These are phyloP conservation scores for Eristalinus aeneus DNA, from an alignment of 2,888 invertebrate genomes.

Conservation along the genomic window DNA sequence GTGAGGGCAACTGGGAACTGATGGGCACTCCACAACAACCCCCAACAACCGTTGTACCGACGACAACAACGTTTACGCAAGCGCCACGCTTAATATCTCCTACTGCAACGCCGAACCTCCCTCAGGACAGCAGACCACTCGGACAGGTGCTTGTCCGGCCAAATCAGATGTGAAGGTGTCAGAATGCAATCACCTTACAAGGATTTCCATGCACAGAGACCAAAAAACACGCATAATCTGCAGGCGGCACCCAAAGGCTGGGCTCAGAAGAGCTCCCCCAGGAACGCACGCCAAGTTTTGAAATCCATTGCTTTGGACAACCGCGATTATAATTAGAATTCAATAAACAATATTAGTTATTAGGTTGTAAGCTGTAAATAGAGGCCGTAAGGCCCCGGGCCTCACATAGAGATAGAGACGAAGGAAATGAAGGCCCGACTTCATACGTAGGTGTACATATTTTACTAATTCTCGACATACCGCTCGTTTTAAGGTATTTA, in stretches of 20 bases:
- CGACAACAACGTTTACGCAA: slow-evolving; percentile 52
- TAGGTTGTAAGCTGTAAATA: neutral
- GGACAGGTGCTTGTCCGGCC: slow-evolving; percentile 67
- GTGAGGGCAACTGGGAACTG: slow-evolving; percentile 75
- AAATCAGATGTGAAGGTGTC: slow-evolving; percentile 71
- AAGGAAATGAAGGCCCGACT: neutral
- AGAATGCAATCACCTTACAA: neutral
- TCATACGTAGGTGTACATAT: neutral
- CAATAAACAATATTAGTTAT: neutral
- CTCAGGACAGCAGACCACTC: slow-evolving; percentile 28
- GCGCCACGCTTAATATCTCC: slow-evolving; percentile 51
- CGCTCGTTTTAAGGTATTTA: slow-evolving; percentile 36
- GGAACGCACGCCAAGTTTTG: neutral
- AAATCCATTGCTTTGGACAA: slow-evolving; percentile 14
- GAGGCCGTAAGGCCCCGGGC: neutral
- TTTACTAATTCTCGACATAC: neutral
- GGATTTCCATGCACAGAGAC: neutral
- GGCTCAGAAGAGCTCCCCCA: too few relatives aligned
- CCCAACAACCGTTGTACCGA: slow-evolving; percentile 21
- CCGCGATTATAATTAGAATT: neutral
- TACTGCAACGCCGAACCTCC: slow-evolving; percentile 50
- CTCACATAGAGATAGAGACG: neutral
- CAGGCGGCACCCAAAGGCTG: neutral
- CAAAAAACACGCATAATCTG: neutral
- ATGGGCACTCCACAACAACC: slow-evolving; percentile 59